Evolutionary conservation across 1,140 invertebrate genomes (phyloP).

Genomic region (Eumeta japonica): DNA sequence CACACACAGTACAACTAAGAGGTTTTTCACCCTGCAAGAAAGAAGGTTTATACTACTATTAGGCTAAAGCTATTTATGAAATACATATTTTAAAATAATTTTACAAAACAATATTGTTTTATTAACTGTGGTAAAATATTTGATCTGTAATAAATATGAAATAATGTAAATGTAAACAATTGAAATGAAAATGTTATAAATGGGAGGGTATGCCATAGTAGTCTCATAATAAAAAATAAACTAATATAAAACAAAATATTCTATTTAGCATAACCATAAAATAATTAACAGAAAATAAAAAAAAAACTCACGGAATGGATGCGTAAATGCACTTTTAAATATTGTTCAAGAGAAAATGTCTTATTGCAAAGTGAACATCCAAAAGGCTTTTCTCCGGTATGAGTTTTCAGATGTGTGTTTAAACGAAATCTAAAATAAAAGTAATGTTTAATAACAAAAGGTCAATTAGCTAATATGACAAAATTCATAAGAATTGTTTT

Average conservation of each 20-base stretch:
- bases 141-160: neutral
- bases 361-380: constrained; percentile 62
- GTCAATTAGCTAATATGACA: too few species aligned
- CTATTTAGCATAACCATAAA: constrained; percentile 5
- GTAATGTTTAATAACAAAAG: too few species aligned
- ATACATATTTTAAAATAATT: too few species aligned
- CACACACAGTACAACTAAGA: constrained; percentile 43
- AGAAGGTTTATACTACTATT: too few species aligned
- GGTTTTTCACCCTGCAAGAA: constrained; percentile 57
- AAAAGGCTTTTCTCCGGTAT: constrained; percentile 90
- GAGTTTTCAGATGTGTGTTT: constrained; percentile 88
- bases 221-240: too few species aligned
- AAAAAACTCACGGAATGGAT: constrained; percentile 54
- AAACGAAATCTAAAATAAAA: constrained; percentile 62
- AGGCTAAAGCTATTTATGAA: too few species aligned
- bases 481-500: too few species aligned
- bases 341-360: constrained; percentile 41
- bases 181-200: constrained; percentile 2
- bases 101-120: too few species aligned
- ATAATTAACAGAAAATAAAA: constrained; percentile 4
- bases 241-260: constrained; percentile 7
- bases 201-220: too few species aligned
- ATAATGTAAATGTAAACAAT: constrained; percentile 3
- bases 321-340: constrained; percentile 56
- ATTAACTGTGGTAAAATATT: too few species aligned